These are phyloP conservation scores for Alethe castanea DNA, from an alignment of 2,113 vertebrate species.

Conservation along the genomic window DNA sequence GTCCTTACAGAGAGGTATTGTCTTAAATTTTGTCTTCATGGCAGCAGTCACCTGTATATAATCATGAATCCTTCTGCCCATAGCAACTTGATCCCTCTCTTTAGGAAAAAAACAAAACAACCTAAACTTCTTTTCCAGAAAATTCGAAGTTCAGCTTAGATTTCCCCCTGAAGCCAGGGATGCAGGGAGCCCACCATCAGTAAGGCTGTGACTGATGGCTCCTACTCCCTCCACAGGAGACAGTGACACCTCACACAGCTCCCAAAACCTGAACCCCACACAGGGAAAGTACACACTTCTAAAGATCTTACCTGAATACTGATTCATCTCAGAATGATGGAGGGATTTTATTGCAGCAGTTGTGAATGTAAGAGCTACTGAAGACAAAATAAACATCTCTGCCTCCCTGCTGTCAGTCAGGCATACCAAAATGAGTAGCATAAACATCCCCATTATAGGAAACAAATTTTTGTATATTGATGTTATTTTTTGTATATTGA, in stretches of 20 bases:
- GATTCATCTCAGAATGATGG: not conserved
- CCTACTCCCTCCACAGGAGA: not conserved
- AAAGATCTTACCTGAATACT: not conserved
- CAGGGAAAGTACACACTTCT: not conserved
- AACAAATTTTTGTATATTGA: not conserved
- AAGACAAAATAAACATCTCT: not conserved
- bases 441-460: not conserved
- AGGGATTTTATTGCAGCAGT: not conserved
- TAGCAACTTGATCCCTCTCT: accelerated
- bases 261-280: not conserved
- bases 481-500: not conserved
- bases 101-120: not conserved
- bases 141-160: not conserved
- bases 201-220: not conserved
- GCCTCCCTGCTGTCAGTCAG: not conserved
- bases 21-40: not conserved
- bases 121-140: not conserved
- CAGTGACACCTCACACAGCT: not conserved
- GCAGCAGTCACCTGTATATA: not conserved
- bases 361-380: not conserved
- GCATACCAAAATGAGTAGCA: not conserved
- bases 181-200: not conserved
- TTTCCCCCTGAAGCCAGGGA: not conserved
- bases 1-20: not conserved
- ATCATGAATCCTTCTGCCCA: not conserved